Conservation (phyloP, 2,888 invertebrate species). For the Microplitis deprimator region DNA sequence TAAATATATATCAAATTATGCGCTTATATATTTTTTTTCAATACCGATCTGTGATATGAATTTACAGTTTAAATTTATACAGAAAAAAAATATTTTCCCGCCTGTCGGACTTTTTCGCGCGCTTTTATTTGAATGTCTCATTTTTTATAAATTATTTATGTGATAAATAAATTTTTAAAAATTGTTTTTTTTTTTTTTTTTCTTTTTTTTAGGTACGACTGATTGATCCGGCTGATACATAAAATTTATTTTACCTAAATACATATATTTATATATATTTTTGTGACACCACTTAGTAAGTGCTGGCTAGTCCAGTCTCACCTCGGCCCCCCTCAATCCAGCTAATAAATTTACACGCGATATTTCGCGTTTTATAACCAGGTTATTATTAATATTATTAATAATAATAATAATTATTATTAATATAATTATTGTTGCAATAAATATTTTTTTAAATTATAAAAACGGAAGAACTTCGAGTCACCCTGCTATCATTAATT, state of each 20-base stretch:
- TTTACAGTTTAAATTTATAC: too few relatives aligned
- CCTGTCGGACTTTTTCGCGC: too few relatives aligned
- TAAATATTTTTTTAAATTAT: not conserved
- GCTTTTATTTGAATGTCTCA: not conserved
- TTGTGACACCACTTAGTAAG: slow-evolving; percentile 64
- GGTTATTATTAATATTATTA: slow-evolving; percentile 1
- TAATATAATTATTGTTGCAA: not conserved
- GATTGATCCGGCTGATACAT: slow-evolving; percentile 12
- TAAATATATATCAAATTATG: slow-evolving; percentile 58
- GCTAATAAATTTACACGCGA: slow-evolving; percentile 53
- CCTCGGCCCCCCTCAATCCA: slow-evolving; percentile 70
- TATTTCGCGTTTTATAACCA: slow-evolving; percentile 12
- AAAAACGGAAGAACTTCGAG: slow-evolving; percentile 11
- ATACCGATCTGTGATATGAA: not conserved
- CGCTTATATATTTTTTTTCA: slow-evolving; percentile 36
- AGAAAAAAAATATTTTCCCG: too few relatives aligned
- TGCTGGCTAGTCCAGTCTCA: slow-evolving; percentile 68
- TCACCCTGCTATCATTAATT: not conserved
- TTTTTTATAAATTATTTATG: too few relatives aligned
- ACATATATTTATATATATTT: slow-evolving; percentile 56
- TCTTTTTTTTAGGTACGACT: slow-evolving; percentile 13
- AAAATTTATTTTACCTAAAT: slow-evolving; percentile 11
- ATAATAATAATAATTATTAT: too few relatives aligned
- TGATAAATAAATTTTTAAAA: not conserved
- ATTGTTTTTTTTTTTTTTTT: slow-evolving; percentile 1